Evolutionary conservation across 1,140 invertebrate genomes (phyloP).

Genomic region (Mylabris phalerata): DNA sequence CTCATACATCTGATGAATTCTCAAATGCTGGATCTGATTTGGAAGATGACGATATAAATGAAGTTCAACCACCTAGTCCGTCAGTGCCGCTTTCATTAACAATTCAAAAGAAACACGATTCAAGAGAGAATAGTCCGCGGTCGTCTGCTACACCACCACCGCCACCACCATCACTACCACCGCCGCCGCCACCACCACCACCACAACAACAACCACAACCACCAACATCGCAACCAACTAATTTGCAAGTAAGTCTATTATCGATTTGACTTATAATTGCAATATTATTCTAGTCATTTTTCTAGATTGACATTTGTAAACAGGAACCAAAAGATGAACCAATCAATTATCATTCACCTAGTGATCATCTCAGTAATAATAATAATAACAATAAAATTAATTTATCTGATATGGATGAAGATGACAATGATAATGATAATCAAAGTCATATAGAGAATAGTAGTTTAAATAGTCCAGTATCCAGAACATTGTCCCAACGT

Average conservation of each 20-base stretch:
- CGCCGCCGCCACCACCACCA: too few species aligned
- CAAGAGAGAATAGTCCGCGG: conserved; percentile 40
- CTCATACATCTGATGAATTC: conserved; percentile 52
- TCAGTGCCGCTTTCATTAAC: conserved; percentile 61
- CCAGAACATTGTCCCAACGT: conserved; percentile 27
- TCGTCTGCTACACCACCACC: conserved; percentile 27
- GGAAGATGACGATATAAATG: conserved; percentile 52
- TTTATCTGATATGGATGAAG: conserved; percentile 31
- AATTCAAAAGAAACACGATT: conserved; percentile 41
- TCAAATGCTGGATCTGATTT: conserved; percentile 55
- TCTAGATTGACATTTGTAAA: conserved; percentile 33
- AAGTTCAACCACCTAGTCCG: conserved; percentile 53
- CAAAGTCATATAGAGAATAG: conserved; percentile 27
- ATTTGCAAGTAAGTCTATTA: too few species aligned
- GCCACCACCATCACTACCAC: conserved; percentile 23
- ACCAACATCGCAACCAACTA: too few species aligned
- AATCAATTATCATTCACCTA: conserved; percentile 46
- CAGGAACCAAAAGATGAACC: conserved; percentile 45
- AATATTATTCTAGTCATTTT: conserved; percentile 19
- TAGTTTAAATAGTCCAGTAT: conserved; percentile 31
- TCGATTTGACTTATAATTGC: conserved; percentile 8
- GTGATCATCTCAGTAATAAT: conserved; percentile 44
- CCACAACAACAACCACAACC: too few species aligned
- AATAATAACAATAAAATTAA: conserved; percentile 42
- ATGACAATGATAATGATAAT: conserved; percentile 30